Conservation (phyloP, 2,888 invertebrate species). For the Incurvaria masculella region DNA sequence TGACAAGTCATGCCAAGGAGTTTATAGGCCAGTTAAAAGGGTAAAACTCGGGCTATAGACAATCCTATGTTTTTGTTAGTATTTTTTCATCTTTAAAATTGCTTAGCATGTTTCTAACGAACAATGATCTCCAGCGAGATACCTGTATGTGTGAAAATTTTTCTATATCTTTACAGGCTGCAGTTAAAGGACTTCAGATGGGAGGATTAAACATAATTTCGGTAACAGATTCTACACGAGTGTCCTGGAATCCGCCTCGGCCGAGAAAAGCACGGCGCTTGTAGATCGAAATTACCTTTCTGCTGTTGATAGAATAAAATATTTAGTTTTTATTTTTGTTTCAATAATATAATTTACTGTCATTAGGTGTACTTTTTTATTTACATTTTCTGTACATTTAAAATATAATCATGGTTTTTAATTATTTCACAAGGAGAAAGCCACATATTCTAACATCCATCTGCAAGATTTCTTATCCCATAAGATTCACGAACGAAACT, state of each 20-base stretch:
- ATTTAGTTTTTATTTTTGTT: background rate
- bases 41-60: too few species aligned
- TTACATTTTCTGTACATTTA: background rate
- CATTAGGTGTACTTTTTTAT: slow-evolving; percentile 11
- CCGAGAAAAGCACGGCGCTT: slow-evolving; percentile 82
- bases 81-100: too few species aligned
- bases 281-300: slow-evolving; percentile 39
- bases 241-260: slow-evolving; percentile 79
- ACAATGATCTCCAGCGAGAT: too few species aligned
- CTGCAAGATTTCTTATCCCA: too few species aligned
- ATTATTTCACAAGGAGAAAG: slow-evolving; percentile 15
- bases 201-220: slow-evolving; percentile 87
- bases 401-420: slow-evolving; percentile 6
- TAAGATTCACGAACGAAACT: too few species aligned
- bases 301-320: slow-evolving; percentile 14
- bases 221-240: slow-evolving; percentile 86
- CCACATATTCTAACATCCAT: too few species aligned
- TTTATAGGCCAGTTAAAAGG: too few species aligned
- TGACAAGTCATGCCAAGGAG: too few species aligned
- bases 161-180: slow-evolving; percentile 61
- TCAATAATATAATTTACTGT: background rate
- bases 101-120: too few species aligned
- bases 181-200: slow-evolving; percentile 92
- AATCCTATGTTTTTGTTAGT: too few species aligned
- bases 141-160: slow-evolving; percentile 10